phyloP scores from a whole-genome alignment of 2,888 invertebrate genomes.

The Andrena flavipes region DNA sequence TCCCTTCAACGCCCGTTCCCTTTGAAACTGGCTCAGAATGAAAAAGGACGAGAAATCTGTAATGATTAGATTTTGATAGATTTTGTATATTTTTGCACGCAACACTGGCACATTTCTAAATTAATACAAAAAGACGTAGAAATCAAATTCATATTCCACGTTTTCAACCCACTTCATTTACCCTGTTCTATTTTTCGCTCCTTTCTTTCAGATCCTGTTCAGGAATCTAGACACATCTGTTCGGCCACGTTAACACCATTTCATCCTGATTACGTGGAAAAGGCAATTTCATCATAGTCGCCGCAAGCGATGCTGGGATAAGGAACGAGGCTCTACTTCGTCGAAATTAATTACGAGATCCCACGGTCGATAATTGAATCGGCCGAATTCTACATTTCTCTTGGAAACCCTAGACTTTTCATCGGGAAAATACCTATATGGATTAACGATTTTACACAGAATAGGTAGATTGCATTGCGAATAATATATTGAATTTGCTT shows the following conservation, averaged over 20 bases:
- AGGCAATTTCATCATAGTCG: slow-evolving; percentile 21
- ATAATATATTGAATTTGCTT: no score
- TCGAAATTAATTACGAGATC: slow-evolving; percentile 32
- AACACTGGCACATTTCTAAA: no score
- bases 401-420: neutral
- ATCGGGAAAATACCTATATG: no score
- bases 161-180: neutral
- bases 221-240: neutral
- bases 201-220: neutral
- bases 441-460: no score
- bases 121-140: neutral
- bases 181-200: neutral
- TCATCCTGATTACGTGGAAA: neutral
- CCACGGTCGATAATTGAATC: slow-evolving; percentile 25
- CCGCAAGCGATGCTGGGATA: neutral
- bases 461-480: no score
- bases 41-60: slow-evolving; percentile 16
- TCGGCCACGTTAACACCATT: neutral
- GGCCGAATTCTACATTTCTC: neutral
- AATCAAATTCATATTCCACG: neutral
- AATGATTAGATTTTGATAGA: no score
- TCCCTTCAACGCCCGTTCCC: slow-evolving; percentile 20
- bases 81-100: neutral
- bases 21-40: slow-evolving; percentile 22
- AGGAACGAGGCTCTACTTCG: neutral